Evolutionary conservation across 2,113 vertebrate species (phyloP), one percentile per base, ranked within the genome.

Genomic region (Climacteris rufus): DNA sequence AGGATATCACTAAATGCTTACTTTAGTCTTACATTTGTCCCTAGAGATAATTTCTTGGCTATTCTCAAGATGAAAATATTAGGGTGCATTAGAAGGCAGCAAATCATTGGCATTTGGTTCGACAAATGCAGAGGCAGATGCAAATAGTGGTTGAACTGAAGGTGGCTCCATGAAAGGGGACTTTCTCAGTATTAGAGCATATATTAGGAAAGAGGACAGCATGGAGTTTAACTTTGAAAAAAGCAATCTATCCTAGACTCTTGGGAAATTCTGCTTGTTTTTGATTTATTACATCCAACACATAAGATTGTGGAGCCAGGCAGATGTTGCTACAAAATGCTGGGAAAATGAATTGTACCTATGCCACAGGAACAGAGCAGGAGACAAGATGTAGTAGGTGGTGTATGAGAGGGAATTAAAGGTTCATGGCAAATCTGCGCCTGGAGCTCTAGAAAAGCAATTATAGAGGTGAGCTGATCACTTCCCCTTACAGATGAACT

Each of bases 391-490:
- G 8, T 61, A 53, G 59, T 88, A 83, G 70, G 71, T 53, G 31
- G 35, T 88, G n/a, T 57, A 45, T 69, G 54, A 90, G 79, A 90
- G 31, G 23, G 66, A 93, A 94, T 97, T 96, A 94, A 93, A 90
- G 45, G 85, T 88, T 90, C 92, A 61, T 88, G 70, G 53, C 45
- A 94, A 95, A 95, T 96, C 88, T 86, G 13, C 1, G 82, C 92
- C 92, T 90, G 75, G 28, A 94, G 92, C 90, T 95, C 85, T 90
- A 94, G 89, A 76, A 94, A 96, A 95, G 93, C 84, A 97, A 96
- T 96, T 91, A 95, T 23, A 85, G 54, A 86, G 66, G 93, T 93
- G 76, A 91, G 78, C 50, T 91, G 85, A 91, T 93, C 84, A 83
- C 85, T 94, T 91, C 63, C 42, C 44, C 59, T 90, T 93, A 85